Conservation (phyloP, 2,888 invertebrate genomes). For the Eustalomyia histrio region DNA sequence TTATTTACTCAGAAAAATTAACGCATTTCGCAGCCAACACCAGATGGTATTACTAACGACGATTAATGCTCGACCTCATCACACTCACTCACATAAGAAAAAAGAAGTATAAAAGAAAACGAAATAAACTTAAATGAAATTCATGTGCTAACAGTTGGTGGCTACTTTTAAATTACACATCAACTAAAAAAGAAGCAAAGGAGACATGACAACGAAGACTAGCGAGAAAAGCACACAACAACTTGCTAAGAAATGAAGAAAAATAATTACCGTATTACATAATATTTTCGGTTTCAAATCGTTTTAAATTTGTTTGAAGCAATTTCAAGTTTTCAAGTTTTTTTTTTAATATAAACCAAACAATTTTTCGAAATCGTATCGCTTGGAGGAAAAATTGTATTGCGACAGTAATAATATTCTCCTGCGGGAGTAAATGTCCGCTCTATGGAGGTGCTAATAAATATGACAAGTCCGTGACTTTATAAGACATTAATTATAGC, state of each 20-base stretch:
- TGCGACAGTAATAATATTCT: too few relatives aligned
- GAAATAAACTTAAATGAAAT: slow-evolving; percentile 54
- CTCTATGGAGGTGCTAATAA: too few relatives aligned
- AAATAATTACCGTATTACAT: neutral
- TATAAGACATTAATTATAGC: too few relatives aligned
- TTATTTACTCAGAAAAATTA: slow-evolving; percentile 67
- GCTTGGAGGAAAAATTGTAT: too few relatives aligned
- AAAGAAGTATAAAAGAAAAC: slow-evolving; percentile 20
- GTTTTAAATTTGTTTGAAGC: too few relatives aligned
- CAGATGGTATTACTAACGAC: slow-evolving; percentile 64
- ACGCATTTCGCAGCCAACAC: slow-evolving; percentile 54
- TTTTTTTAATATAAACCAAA: too few relatives aligned
- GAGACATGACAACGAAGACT: slow-evolving; percentile 40
- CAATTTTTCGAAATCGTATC: too few relatives aligned
- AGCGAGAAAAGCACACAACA: neutral
- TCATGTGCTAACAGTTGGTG: slow-evolving; percentile 75
- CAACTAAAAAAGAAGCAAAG: slow-evolving; percentile 71
- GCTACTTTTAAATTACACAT: slow-evolving; percentile 77
- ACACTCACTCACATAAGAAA: slow-evolving; percentile 16
- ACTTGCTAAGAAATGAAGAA: neutral
- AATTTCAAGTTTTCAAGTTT: too few relatives aligned
- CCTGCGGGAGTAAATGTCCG: too few relatives aligned
- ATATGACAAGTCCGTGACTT: too few relatives aligned
- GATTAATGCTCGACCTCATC: slow-evolving; percentile 64
- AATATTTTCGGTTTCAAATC: too few relatives aligned